Percentiles rank a stretch among this genome's conserved stretches.
phyloP scores from a whole-genome alignment of 2,888 invertebrate genomes.

The Furcula furcula region DNA sequence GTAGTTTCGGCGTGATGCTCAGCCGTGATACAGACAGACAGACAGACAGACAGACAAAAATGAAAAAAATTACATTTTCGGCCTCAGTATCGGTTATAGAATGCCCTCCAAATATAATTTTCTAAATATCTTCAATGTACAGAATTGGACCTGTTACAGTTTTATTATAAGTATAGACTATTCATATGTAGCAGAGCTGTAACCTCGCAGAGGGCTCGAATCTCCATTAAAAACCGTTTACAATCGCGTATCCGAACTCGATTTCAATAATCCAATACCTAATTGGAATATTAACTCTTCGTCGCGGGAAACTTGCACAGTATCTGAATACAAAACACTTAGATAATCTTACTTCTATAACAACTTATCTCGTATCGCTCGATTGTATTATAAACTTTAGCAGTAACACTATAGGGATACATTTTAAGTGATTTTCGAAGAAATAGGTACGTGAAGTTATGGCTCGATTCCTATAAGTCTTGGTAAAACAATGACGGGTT shows the following conservation, averaged over 20 bases:
- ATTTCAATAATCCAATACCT: slow-evolving; percentile 50
- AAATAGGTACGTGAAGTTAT: slow-evolving; percentile 43
- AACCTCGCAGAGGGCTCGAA: no score
- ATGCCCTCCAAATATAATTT: no score
- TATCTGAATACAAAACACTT: slow-evolving; percentile 56
- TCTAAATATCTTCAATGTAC: no score
- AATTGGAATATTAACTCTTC: slow-evolving; percentile 60
- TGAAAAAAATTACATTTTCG: no score
- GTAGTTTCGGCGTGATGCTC: no score
- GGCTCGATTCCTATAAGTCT: slow-evolving; percentile 25
- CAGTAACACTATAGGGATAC: slow-evolving; percentile 3
- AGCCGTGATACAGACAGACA: no score
- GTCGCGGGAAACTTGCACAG: slow-evolving; percentile 61
- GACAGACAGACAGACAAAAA: no score
- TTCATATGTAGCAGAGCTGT: no score
- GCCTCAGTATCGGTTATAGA: no score
- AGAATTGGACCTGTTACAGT: no score
- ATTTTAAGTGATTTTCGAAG: slow-evolving; percentile 2
- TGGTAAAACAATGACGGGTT: slow-evolving; percentile 52
- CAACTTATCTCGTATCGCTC: slow-evolving; percentile 18
- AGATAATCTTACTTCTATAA: slow-evolving; percentile 17
- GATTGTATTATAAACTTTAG: slow-evolving; percentile 34
- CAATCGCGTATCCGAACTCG: slow-evolving; percentile 24
- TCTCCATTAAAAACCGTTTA: background rate
- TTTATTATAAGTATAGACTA: no score